Conservation (phyloP, 2,888 invertebrate species). For the Orgyia antiqua region DNA sequence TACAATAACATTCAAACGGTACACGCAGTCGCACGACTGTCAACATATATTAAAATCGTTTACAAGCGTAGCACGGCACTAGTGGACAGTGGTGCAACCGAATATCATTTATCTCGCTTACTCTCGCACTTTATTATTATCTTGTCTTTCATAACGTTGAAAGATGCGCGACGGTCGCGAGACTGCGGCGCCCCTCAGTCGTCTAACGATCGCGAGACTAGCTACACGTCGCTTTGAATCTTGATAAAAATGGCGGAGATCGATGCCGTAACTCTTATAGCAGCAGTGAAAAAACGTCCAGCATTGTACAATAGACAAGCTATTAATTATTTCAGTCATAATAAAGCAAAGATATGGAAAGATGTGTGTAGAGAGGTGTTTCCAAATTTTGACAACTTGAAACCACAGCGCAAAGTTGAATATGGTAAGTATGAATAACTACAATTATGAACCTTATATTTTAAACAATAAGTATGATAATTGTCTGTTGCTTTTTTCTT, state of each 20-base stretch:
- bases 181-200: constrained; percentile 40
- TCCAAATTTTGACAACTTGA: constrained; percentile 35
- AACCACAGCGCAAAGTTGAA: constrained; percentile 38
- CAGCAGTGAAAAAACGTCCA: constrained; percentile 38
- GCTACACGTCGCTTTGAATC: constrained; percentile 30
- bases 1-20: constrained; percentile 2
- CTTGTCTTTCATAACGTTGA: constrained; percentile 9
- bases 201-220: constrained; percentile 26
- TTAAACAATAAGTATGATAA: too few species aligned
- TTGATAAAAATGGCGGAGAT: constrained; percentile 30
- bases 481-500: too few species aligned
- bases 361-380: constrained; percentile 43
- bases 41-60: constrained; percentile 8
- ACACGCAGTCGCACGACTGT: constrained; percentile 1
- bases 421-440: constrained; percentile 31
- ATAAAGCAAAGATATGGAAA: constrained; percentile 41
- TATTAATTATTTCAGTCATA: constrained; percentile 34
- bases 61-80: constrained; percentile 7
- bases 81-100: constrained; percentile 1
- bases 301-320: constrained; percentile 42
- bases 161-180: constrained; percentile 37
- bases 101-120: constrained; percentile 2
- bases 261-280: constrained; percentile 37
- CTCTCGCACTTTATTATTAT: neutral
- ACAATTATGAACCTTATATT: too few species aligned